Conservation (phyloP, 2,888 invertebrate species). For the Macroteleia sp. region DNA sequence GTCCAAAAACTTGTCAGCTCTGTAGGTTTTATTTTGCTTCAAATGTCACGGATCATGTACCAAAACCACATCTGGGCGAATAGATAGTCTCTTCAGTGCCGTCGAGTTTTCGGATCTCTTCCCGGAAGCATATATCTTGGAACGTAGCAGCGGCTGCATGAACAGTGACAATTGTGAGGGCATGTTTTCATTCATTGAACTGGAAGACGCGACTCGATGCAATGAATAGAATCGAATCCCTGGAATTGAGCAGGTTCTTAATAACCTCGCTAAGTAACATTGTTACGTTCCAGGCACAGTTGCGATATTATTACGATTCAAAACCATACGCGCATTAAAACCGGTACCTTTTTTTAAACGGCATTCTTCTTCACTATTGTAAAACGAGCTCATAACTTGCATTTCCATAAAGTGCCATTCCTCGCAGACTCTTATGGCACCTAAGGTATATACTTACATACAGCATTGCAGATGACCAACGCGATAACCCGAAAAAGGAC, state of each 20-base stretch:
- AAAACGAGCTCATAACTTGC: conserved; percentile 36
- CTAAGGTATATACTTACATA: conserved; percentile 37
- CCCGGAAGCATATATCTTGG: conserved; percentile 76
- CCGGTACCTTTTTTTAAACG: conserved; percentile 33
- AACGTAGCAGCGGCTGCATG: conserved; percentile 47
- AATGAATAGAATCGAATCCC: conserved; percentile 20
- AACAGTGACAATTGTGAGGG: conserved; percentile 44
- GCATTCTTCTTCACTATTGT: conserved; percentile 32
- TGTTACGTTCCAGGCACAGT: conserved; percentile 1
- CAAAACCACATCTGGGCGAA: conserved; percentile 74
- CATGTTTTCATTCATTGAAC: conserved; percentile 50
- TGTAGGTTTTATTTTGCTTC: conserved; percentile 64
- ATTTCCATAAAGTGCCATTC: conserved; percentile 59
- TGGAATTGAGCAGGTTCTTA: conserved; percentile 21
- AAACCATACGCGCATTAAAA: conserved; percentile 48
- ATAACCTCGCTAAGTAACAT: conserved; percentile 15
- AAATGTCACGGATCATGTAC: conserved; percentile 75
- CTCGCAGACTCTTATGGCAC: conserved; percentile 64
- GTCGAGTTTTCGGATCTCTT: conserved; percentile 68
- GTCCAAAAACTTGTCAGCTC: conserved; percentile 33
- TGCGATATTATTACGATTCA: conserved; percentile 33
- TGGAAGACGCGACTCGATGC: conserved; percentile 4
- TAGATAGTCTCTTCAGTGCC: conserved; percentile 70
- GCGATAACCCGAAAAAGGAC: conserved; percentile 73
- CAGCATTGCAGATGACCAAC: conserved; percentile 67